Conservation (phyloP, 2,888 invertebrate genomes). For the Campaea margaritaria region DNA sequence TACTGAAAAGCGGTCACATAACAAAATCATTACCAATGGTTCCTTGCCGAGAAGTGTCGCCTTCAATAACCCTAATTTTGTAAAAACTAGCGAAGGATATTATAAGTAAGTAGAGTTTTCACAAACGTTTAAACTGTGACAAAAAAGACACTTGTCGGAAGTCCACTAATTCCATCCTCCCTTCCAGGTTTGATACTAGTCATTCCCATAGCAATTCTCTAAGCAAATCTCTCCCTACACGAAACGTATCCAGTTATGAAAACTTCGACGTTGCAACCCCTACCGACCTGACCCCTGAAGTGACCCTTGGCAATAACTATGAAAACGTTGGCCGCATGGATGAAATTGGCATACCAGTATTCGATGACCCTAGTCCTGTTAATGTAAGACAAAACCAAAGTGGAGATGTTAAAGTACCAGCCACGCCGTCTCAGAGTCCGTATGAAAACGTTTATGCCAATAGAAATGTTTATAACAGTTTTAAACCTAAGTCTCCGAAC, state of each 20-base stretch:
- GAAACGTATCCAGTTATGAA: slow-evolving; percentile 82
- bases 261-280: slow-evolving; percentile 75
- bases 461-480: slow-evolving; percentile 59
- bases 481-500: slow-evolving; percentile 78
- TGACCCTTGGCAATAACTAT: slow-evolving; percentile 66
- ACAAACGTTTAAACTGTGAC: too few relatives aligned
- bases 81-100: slow-evolving; percentile 81
- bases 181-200: slow-evolving; percentile 80
- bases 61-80: slow-evolving; percentile 77
- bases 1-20: slow-evolving; percentile 80
- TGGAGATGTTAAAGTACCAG: slow-evolving; percentile 37
- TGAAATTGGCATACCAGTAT: slow-evolving; percentile 78
- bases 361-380: slow-evolving; percentile 73
- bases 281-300: slow-evolving; percentile 66
- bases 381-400: slow-evolving; percentile 53
- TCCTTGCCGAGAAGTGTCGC: slow-evolving; percentile 90
- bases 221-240: slow-evolving; percentile 66
- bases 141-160: too few relatives aligned
- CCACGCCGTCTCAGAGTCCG: slow-evolving; percentile 71
- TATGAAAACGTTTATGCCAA: slow-evolving; percentile 87
- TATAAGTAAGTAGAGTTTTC: slow-evolving; percentile 68
- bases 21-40: slow-evolving; percentile 95
- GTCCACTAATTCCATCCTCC: neutral
- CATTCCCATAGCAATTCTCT: slow-evolving; percentile 62
- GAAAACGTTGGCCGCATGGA: slow-evolving; percentile 77